Conservation (phyloP, 2,888 invertebrate species). For the Apamea sordens region DNA sequence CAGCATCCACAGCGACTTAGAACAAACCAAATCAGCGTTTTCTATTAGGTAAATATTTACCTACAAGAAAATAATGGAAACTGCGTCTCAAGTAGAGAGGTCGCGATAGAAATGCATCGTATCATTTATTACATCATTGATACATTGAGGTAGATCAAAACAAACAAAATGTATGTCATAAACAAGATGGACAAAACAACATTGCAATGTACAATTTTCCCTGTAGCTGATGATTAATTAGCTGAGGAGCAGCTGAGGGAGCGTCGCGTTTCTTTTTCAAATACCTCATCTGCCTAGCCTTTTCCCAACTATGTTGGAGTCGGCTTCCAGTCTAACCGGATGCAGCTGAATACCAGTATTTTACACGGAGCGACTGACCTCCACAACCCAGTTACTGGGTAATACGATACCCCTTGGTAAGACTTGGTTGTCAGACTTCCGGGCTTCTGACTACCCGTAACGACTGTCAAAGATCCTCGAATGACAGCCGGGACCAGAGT, state of each 20-base stretch:
- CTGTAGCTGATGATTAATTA: background rate
- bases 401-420: too few species aligned
- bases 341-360: background rate
- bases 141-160: constrained; percentile 38
- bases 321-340: background rate
- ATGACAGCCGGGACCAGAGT: background rate
- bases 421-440: background rate
- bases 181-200: background rate
- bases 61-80: constrained; percentile 15
- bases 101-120: constrained; percentile 26
- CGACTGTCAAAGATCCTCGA: background rate
- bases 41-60: constrained; percentile 50
- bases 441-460: background rate
- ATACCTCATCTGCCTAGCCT: background rate
- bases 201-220: background rate
- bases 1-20: constrained; percentile 53
- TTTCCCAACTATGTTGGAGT: background rate
- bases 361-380: background rate
- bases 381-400: background rate
- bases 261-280: background rate
- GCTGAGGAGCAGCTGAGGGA: background rate
- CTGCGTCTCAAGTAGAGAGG: constrained; percentile 46
- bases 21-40: constrained; percentile 30
- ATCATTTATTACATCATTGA: constrained; percentile 17
- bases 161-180: constrained; percentile 15